Base-by-base conservation (phyloP, 2,113 vertebrate genomes). In the Macaca mulatta region DNA sequence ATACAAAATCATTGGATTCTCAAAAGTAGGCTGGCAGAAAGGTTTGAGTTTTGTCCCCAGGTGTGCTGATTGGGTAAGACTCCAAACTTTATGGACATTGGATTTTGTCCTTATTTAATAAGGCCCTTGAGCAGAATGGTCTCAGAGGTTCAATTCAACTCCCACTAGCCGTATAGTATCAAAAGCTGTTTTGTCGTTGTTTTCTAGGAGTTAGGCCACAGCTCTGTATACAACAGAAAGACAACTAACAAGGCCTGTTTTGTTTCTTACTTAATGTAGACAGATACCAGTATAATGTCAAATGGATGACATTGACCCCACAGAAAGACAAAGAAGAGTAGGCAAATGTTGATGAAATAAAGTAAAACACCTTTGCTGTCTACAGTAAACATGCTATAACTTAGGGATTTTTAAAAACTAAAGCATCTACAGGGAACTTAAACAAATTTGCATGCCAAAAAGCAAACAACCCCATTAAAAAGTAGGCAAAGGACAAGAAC, bases 341-440 rank as follows among this genome's bases (percentile, higher is more conserved):
- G 3, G 1, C 0, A 48, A 23, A 12, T 5, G 48, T 38, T 74
- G 13, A 0, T 0, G 13, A 6, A 17, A n/a, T 0, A 2, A 22
- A 81, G n/a, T 6, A 8, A 4, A 59, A 32, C 16, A 64, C 16
- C 25, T 50, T 8, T 27, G 23, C 25, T 30, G 38, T 1, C 0
- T 8, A 38, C 14, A 11, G 9, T 18, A 30, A 43, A 57, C 0
- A 14, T 11, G 7, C 13, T 61, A 14, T 10, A n/a, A n/a, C 7
- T 11, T 35, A 13, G 27, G 2, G 35, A 11, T 32, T 77, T 89
- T 43, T 16, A 27, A 91, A 79, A 52, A 48, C 16, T 43, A 8
- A 6, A 0, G 27, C 27, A n/a, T 25, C 22, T 79, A 30, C 6
- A 64, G 27, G 27, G 12, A 30, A 64, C 61, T 14, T 64, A 30